Base-by-base conservation (phyloP, 2,888 invertebrate genomes). In the Thalpophila matura region DNA sequence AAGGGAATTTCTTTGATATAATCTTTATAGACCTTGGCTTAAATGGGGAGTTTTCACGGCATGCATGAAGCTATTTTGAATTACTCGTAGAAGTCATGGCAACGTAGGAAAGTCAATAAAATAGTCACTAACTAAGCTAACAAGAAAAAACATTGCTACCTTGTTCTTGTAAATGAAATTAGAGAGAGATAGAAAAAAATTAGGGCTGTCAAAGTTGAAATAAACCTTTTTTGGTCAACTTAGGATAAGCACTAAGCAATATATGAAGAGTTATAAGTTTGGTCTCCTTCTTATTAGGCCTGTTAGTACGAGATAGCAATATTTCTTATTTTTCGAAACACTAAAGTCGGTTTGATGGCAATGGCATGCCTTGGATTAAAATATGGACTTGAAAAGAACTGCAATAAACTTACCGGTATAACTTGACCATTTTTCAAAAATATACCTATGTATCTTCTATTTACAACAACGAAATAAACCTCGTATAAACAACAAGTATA, bases 361-460 rank as follows among this genome's bases (percentile, higher is more conserved):
- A n/a, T n/a, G n/a, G n/a, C n/a, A n/a, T n/a, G n/a, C n/a, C n/a
- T n/a, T n/a, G n/a, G n/a, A n/a, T n/a, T n/a, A 31, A n/a, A n/a
- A n/a, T 3, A 4, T 12, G 1, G 1, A 31, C 4, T n/a, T 14
- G 0, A 37, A 1, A 35, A 0, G 27, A 22, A 20, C 10, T 4
- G 10, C 0, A 12, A 20, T 37, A 6, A 1, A 75, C 91, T 92
- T 72, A 93, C 93, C 89, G 61, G 83, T 87, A 83, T 49, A 92
- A 56, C 60, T 90, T 89, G 27, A 93, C 94, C 94, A 93, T 92
- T 77, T 80, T 85, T 73, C 59, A 72, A 66, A 56, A 72, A 75
- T 78, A 67, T 40, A n/a, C n/a, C n/a, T n/a, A 81, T 70, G 70
- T 57, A 77, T 31, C 65, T 68, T 50, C 74, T 62, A 67, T 65